Percentiles rank a stretch among this genome's conserved stretches.
These are phyloP conservation scores for Rugalucina vietnamica DNA, from an alignment of 2,888 invertebrate species.

Conservation along the genomic window DNA sequence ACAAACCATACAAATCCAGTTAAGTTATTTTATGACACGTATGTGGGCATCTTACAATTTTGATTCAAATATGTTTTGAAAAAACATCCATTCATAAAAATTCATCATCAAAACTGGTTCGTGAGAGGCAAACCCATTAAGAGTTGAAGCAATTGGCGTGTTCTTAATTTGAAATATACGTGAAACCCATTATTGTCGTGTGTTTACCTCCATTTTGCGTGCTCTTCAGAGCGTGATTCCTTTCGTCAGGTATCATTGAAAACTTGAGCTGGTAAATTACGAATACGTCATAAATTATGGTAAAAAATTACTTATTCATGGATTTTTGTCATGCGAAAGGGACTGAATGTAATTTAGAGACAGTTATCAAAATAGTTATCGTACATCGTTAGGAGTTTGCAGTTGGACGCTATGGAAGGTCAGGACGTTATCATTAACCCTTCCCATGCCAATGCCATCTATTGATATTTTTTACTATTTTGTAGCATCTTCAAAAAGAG, in stretches of 20 bases:
- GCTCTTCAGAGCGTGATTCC: conserved; percentile 1
- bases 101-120: neutral
- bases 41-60: too few species aligned
- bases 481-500: too few species aligned
- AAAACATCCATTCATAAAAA: conserved; percentile 7
- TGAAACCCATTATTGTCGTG: neutral
- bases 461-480: too few species aligned
- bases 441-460: too few species aligned
- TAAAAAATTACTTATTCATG: neutral
- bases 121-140: neutral
- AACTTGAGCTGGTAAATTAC: neutral
- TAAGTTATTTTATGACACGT: too few species aligned
- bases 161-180: conserved; percentile 2
- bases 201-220: neutral
- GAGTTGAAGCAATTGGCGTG: neutral
- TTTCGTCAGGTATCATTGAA: conserved; percentile 7
- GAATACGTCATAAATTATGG: conserved; percentile 8
- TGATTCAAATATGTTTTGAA: too few species aligned
- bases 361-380: too few species aligned
- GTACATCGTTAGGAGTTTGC: too few species aligned
- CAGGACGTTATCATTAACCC: too few species aligned
- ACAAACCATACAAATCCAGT: neutral
- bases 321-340: neutral
- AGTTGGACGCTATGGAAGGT: too few species aligned
- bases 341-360: too few species aligned